phyloP scores from a whole-genome alignment of 2,797 vertebrate genomes.

The Ceyx erithaca region DNA sequence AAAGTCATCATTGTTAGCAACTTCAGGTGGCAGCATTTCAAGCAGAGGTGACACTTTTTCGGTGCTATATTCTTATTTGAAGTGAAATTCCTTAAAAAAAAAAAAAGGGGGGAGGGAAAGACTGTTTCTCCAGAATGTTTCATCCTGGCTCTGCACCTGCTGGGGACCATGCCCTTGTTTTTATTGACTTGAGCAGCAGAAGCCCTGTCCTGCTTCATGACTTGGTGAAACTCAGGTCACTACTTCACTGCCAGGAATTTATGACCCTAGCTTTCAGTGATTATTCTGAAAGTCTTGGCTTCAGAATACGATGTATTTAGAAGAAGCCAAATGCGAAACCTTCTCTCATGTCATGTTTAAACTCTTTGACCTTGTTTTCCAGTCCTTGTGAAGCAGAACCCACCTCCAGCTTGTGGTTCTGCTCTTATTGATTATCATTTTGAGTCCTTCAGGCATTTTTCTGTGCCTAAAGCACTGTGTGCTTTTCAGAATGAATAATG shows the following conservation, averaged over 20 bases:
- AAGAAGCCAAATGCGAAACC: background rate
- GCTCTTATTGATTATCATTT: constrained; percentile 27
- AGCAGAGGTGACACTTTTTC: background rate
- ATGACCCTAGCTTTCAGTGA: background rate
- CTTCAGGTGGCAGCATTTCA: background rate
- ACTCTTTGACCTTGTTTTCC: constrained; percentile 29
- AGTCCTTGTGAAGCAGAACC: background rate
- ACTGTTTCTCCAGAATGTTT: background rate
- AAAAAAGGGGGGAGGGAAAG: background rate
- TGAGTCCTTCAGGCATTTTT: background rate
- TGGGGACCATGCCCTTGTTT: background rate
- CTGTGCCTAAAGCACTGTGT: background rate
- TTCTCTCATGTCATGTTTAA: background rate
- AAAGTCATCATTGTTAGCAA: constrained; percentile 18
- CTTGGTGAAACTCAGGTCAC: background rate
- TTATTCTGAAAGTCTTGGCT: background rate
- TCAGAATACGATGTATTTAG: background rate
- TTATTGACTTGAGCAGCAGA: background rate
- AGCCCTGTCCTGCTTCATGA: background rate
- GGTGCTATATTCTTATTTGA: background rate
- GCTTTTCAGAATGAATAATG: constrained; percentile 19
- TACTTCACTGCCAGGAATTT: background rate
- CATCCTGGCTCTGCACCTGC: background rate
- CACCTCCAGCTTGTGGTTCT: constrained; percentile 7
- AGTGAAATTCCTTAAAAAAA: background rate